Evolutionary conservation across 2,888 invertebrate genomes (phyloP), one percentile per base, ranked within the genome.

Genomic region (Monoplex corrugatus): DNA sequence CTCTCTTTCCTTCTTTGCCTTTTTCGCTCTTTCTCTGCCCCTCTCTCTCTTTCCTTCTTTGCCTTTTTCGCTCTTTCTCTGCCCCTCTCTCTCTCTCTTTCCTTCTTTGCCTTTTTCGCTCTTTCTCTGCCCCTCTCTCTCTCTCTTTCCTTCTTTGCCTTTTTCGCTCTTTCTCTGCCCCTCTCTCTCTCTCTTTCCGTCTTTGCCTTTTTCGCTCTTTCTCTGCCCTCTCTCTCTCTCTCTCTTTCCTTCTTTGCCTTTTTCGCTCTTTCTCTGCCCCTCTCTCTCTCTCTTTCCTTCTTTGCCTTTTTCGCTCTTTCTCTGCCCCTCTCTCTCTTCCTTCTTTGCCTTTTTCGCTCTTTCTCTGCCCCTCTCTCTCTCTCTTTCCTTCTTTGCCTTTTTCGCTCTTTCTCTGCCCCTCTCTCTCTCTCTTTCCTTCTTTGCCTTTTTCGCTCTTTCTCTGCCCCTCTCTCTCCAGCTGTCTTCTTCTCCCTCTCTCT

Each of bases 351-450:
- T 16, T 16, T 16, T 50, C 10, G 8, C 72, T 16, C 32, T 16
- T 13, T 35, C 32, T 32, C 32, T 32, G 8, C 35, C 32, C 35
- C 23, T 23, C 23, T 28, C 28, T 23, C 63, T 23, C 63, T 63
- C 63, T 23, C 63, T 13, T 28, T 13, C 10, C 35, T 35, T 40
- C 35, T 32, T 43, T 3, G 10, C 87, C 28, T 28, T n/a, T 23
- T 23, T 35, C n/a, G n/a, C 28, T 44, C 45, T 75, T 80, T 89
- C 86, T 78, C 86, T 35, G 2, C 40, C 57, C 57, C 86, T 89
- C 86, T 84, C 40, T 38, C 68, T 75, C 86, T 89, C 44, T 78
- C 89, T 78, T 35, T 86, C 86, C 72, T 44, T 84, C 84, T 68
- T 23, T 38, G n/a, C 88, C 40, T 43, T n/a, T n/a, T n/a, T n/a